Percentiles rank a stretch among this genome's conserved stretches.
Evolutionary conservation across 2,113 vertebrate species (phyloP).

Genomic region (Xyliphius kryptos): DNA sequence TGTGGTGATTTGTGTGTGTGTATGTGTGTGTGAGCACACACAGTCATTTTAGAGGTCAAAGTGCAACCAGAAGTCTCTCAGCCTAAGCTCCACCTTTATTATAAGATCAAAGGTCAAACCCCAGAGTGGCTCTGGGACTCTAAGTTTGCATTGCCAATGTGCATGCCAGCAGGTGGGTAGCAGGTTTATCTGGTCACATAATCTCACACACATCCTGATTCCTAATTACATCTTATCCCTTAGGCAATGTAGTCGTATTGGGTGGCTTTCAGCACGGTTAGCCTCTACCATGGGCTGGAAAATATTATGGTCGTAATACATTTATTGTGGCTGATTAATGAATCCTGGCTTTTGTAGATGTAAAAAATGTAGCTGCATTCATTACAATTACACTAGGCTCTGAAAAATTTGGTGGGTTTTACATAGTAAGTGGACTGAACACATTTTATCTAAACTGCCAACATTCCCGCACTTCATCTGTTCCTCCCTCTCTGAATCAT

Average conservation of each 20-base stretch:
- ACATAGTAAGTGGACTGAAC: too few species aligned
- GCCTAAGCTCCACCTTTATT: slow-evolving; percentile 30
- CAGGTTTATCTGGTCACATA: too few species aligned
- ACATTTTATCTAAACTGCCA: too few species aligned
- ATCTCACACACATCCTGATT: slow-evolving; percentile 23
- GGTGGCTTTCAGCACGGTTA: slow-evolving; percentile 1
- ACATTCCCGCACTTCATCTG: too few species aligned
- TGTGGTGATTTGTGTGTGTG: not conserved
- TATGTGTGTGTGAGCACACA: not conserved
- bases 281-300: too few species aligned
- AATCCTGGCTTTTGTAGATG: too few species aligned
- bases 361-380: too few species aligned
- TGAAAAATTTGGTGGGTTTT: too few species aligned
- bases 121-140: slow-evolving; percentile 21
- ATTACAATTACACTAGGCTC: too few species aligned
- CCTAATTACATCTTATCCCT: slow-evolving; percentile 5
- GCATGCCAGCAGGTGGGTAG: slow-evolving; percentile 34
- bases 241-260: not conserved
- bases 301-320: too few species aligned
- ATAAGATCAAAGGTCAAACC: slow-evolving; percentile 22
- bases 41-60: slow-evolving; percentile 30
- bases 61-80: slow-evolving; percentile 27
- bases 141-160: slow-evolving; percentile 21
- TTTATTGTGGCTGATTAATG: too few species aligned
- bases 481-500: too few species aligned